These are phyloP conservation scores for Aphrophora alni DNA, from an alignment of 2,888 invertebrate species.

Conservation along the genomic window DNA sequence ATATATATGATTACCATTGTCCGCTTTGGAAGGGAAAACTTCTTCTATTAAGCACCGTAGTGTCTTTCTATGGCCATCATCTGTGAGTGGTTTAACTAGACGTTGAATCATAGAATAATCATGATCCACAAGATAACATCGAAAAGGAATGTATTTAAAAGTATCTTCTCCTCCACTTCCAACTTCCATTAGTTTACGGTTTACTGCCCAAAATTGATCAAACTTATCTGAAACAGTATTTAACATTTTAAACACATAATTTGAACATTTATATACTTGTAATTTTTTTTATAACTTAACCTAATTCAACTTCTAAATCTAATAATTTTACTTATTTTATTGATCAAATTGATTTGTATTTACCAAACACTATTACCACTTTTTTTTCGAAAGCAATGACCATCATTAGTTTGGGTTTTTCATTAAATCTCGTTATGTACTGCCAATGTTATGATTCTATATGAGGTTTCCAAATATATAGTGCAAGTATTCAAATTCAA, in stretches of 20 bases:
- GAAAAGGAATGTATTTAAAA: constrained; percentile 89
- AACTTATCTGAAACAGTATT: constrained; percentile 79
- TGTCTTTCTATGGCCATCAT: constrained; percentile 75
- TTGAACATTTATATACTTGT: no score
- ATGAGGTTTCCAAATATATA: no score
- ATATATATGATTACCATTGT: not conserved
- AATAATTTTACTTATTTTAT: no score
- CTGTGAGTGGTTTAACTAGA: constrained; percentile 76
- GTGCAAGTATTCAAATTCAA: no score
- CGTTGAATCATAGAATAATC: constrained; percentile 77
- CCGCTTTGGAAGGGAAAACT: constrained; percentile 64
- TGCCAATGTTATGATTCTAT: no score
- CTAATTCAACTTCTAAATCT: no score
- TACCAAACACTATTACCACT: no score
- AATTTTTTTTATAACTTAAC: no score
- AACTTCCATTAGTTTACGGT: constrained; percentile 90
- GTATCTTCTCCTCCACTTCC: constrained; percentile 76
- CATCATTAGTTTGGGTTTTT: no score
- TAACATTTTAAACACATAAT: not conserved
- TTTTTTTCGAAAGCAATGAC: no score
- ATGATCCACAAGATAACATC: constrained; percentile 72
- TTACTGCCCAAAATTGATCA: constrained; percentile 99
- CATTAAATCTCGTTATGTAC: no score
- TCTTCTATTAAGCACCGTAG: constrained; percentile 74
- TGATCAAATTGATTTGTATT: no score